A percentile compares a stretch with the other conserved stretches of the same genome.
These are phyloP conservation scores for Pogonognathellus flavescens DNA, from an alignment of 1,140 invertebrate genomes.

Conservation along the genomic window DNA sequence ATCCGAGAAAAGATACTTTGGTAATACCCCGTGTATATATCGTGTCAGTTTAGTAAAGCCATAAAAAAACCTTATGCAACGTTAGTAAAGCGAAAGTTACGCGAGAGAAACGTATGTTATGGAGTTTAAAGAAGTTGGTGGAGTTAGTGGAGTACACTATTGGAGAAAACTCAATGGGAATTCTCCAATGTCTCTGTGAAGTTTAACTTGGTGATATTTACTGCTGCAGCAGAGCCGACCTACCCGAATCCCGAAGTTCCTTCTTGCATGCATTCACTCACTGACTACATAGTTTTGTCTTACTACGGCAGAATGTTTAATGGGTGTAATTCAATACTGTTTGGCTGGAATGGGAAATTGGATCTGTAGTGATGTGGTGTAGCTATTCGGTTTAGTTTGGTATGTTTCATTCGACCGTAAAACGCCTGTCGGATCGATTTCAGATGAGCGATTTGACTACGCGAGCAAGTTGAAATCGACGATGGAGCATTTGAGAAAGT, in stretches of 20 bases:
- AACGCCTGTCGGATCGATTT: conserved; percentile 58
- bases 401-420: conserved; percentile 7
- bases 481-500: conserved; percentile 83
- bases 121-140: background rate
- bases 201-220: conserved; percentile 3
- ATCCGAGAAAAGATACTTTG: too few species aligned
- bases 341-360: background rate
- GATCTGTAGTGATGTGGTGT: background rate
- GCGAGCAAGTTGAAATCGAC: conserved; percentile 89
- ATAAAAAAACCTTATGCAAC: too few species aligned
- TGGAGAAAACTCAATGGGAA: background rate
- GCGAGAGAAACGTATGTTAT: background rate
- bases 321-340: background rate
- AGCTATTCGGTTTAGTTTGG: background rate
- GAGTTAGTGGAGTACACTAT: background rate
- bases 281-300: too few species aligned
- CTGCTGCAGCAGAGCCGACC: background rate
- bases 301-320: background rate
- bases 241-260: background rate
- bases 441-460: conserved; percentile 92
- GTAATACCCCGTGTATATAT: too few species aligned
- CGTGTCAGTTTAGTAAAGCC: too few species aligned
- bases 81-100: too few species aligned
- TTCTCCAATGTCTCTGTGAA: background rate
- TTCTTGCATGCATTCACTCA: too few species aligned